A percentile compares a stretch with the other conserved stretches of the same genome.
phyloP scores from a whole-genome alignment of 2,888 invertebrate genomes.

The Laothoe populi region DNA sequence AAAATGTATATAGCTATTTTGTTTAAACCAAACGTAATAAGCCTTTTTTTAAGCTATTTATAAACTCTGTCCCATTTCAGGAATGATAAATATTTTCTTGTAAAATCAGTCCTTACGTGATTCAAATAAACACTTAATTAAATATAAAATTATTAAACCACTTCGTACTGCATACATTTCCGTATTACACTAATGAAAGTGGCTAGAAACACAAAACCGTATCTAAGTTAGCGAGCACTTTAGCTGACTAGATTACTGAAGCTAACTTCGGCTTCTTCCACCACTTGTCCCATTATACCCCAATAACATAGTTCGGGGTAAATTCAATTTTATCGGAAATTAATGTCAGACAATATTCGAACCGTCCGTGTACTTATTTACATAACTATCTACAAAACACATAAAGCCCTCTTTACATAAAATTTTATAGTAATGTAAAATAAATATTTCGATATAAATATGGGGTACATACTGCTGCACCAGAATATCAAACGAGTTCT shows the following conservation, averaged over 20 bases:
- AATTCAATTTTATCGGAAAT: slow-evolving; percentile 2
- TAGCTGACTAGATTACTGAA: slow-evolving; percentile 2
- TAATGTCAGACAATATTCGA: slow-evolving; percentile 7
- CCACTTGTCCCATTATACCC: slow-evolving; percentile 9
- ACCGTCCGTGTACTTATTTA: slow-evolving; percentile 5
- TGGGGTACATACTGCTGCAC: slow-evolving; percentile 11
- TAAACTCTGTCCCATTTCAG: too few species aligned
- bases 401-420: slow-evolving; percentile 11
- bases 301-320: slow-evolving; percentile 14
- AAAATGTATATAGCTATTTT: too few species aligned
- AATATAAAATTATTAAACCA: too few species aligned
- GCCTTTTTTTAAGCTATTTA: too few species aligned
- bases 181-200: neutral
- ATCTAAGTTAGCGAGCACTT: slow-evolving; percentile 16
- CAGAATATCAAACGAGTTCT: too few species aligned
- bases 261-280: slow-evolving; percentile 1
- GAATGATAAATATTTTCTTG: too few species aligned
- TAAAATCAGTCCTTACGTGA: too few species aligned
- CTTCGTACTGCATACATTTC: too few species aligned
- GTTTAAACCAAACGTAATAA: too few species aligned
- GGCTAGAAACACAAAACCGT: neutral
- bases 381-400: slow-evolving; percentile 16
- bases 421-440: neutral
- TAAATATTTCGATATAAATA: neutral
- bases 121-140: too few species aligned